Conservation (phyloP, 1,140 invertebrate species). For the Zeugodacus cucurbitae region DNA sequence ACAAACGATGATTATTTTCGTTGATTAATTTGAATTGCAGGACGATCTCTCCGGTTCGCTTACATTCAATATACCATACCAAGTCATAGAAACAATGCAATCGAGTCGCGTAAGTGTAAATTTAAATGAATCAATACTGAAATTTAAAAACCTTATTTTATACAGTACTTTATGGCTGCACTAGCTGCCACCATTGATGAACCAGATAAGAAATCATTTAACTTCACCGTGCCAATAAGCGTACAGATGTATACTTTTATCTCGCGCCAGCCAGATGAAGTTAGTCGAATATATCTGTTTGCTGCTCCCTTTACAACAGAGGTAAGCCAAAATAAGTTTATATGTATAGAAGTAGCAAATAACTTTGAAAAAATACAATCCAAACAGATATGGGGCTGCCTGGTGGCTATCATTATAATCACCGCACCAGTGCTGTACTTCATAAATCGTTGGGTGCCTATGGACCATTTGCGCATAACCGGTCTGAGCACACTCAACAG, state of each 20-base stretch:
- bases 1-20: no score
- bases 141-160: not conserved
- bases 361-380: not conserved
- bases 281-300: slow-evolving; percentile 84
- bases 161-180: slow-evolving; percentile 76
- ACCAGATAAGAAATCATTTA: slow-evolving; percentile 73
- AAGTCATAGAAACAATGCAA: slow-evolving; percentile 47
- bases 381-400: slow-evolving; percentile 83
- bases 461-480: slow-evolving; percentile 73
- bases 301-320: slow-evolving; percentile 84
- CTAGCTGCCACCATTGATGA: slow-evolving; percentile 78
- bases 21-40: not conserved
- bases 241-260: slow-evolving; percentile 84
- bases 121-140: not conserved
- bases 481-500: slow-evolving; percentile 78
- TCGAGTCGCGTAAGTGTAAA: slow-evolving; percentile 46
- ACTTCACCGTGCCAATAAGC: slow-evolving; percentile 83
- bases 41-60: slow-evolving; percentile 46
- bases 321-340: slow-evolving; percentile 67
- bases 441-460: slow-evolving; percentile 79
- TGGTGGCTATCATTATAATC: slow-evolving; percentile 76
- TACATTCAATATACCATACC: slow-evolving; percentile 57
- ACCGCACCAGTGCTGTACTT: slow-evolving; percentile 84
- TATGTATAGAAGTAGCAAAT: not conserved
- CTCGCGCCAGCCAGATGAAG: slow-evolving; percentile 77